Base-by-base conservation (phyloP, 2,113 vertebrate species). In the Genyomyrus donnyi region DNA sequence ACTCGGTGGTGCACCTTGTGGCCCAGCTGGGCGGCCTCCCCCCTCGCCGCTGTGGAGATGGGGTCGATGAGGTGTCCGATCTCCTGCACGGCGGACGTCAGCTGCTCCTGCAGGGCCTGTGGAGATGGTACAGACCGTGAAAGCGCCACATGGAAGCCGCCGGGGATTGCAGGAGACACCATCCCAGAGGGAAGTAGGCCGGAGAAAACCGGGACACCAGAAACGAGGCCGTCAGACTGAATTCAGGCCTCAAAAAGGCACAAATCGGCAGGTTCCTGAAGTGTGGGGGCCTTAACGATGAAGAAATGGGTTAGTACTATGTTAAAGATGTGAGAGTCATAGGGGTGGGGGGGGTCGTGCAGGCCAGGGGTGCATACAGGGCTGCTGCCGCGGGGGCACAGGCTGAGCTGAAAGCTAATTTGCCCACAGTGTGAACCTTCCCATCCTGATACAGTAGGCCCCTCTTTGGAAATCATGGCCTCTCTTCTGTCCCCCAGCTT, bases 51-150 rank as follows among this genome's bases (percentile, higher is more conserved):
- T 0, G 97, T 99, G 88, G 97, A 96, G 80, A 98, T 97, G 50
- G 98, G 98, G 93, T 99, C 98, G 1, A 99, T 98, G 58, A 99
- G 97, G 91, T 99, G 97, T 0, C 98, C 98, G 3, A 99, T 99
- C 93, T 99, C 98, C 92, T 99, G 98, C 50, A 99, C 98, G 0
- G 98, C 98, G 0, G 98, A 98, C 7, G 98, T 99, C 93, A 99
- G 96, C 95, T 99, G 98, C 58, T 99, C 98, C 93, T 99, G 98
- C 4, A 99, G 93, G 88, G 98, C 98, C 98, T 99, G 92, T 90
- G 21, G 91, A 35, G 89, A 93, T 91, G 89, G n/a, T 91, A 45
- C 27, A 58, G 87, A 91, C 15, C 66, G 91, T 77, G 85, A 56
- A 88, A 90, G 93, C 89, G 88, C 39, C 35, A 88, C 53, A 35